These are phyloP conservation scores for Oscheius sp. DNA, from an alignment of 2,888 invertebrate species.

Conservation along the genomic window DNA sequence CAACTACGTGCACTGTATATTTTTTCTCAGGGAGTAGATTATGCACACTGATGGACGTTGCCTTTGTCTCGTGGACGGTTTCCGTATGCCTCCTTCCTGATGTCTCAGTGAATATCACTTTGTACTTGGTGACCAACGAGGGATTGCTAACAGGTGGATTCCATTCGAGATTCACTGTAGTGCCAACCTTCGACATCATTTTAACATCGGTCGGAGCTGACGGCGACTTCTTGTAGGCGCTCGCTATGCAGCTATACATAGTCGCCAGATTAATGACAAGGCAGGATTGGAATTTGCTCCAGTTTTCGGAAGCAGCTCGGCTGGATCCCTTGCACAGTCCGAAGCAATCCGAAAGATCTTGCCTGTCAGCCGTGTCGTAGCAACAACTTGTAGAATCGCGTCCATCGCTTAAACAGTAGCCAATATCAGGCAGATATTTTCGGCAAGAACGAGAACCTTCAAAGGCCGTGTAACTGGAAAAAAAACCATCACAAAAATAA, in stretches of 20 bases:
- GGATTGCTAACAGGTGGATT: constrained; percentile 36
- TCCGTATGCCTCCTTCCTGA: constrained; percentile 9
- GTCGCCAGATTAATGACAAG: constrained; percentile 60
- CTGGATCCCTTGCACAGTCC: constrained; percentile 61
- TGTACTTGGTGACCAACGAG: constrained; percentile 37
- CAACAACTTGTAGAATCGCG: constrained; percentile 66
- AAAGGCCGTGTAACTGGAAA: constrained; percentile 30
- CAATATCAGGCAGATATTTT: constrained; percentile 50
- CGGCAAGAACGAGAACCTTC: constrained; percentile 14
- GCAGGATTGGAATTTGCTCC: constrained; percentile 59
- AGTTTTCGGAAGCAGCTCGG: constrained; percentile 26
- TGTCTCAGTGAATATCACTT: constrained; percentile 37
- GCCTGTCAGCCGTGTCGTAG: constrained; percentile 45
- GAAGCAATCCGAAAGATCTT: constrained; percentile 62
- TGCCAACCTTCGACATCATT: constrained; percentile 19
- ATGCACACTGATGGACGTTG: constrained; percentile 15
- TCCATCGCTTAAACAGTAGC: constrained; percentile 66
- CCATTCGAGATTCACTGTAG: constrained; percentile 41
- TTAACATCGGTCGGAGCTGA: constrained; percentile 50
- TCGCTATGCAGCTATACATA: constrained; percentile 63
- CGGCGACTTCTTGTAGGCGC: constrained; percentile 59
- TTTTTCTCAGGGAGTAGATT: constrained; percentile 38
- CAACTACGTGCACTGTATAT: constrained; percentile 47
- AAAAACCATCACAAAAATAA: not conserved
- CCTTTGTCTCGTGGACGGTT: constrained; percentile 32